Percentiles rank a stretch among this genome's conserved stretches.
These are phyloP conservation scores for Formica selysi DNA, from an alignment of 1,140 invertebrate species.

Conservation along the genomic window DNA sequence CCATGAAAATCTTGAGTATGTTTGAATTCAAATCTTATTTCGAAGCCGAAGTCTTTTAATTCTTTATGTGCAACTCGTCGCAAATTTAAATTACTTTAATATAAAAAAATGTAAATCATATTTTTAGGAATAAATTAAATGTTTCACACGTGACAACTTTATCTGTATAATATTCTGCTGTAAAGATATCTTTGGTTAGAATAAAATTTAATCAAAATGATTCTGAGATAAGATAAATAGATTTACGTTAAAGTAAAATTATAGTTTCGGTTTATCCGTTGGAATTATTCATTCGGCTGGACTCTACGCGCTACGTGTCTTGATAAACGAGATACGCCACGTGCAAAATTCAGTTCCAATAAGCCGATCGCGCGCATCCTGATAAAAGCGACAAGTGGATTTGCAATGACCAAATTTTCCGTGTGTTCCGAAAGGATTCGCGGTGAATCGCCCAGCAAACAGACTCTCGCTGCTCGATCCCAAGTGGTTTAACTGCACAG, in stretches of 20 bases:
- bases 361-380: conserved; percentile 9
- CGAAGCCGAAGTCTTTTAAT: conserved; percentile 4
- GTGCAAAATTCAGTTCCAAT: conserved; percentile 26
- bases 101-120: neutral
- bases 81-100: neutral
- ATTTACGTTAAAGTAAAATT: conserved; percentile 11
- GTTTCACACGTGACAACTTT: neutral
- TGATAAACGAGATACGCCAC: conserved; percentile 36
- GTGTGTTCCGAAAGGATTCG: conserved; percentile 54
- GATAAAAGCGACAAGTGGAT: conserved; percentile 40
- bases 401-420: conserved; percentile 51
- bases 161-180: neutral
- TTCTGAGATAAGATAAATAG: neutral
- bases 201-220: no score
- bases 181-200: neutral
- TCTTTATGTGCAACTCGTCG: neutral
- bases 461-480: conserved; percentile 43
- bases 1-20: neutral
- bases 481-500: conserved; percentile 44
- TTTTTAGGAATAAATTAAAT: neutral
- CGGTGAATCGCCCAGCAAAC: conserved; percentile 37
- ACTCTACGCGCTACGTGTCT: conserved; percentile 2
- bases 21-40: neutral
- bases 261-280: conserved; percentile 9
- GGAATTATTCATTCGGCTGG: conserved; percentile 15